Evolutionary conservation across 2,888 invertebrate genomes (phyloP).

Genomic region (Sturmia bella): DNA sequence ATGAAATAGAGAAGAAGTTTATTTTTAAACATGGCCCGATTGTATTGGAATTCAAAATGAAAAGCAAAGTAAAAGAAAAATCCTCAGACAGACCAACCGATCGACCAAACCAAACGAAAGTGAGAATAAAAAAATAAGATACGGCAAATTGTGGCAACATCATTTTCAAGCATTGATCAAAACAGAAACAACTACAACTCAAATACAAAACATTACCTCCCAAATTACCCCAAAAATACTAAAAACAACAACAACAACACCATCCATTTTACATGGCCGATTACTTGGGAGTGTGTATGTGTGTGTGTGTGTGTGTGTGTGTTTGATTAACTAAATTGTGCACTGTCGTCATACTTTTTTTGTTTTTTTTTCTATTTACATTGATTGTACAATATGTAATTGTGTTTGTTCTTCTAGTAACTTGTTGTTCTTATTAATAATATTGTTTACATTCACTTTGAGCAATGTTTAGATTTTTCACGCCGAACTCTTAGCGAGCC

Average conservation of each 20-base stretch:
- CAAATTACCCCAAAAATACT: constrained; percentile 37
- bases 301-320: constrained; percentile 1
- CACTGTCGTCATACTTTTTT: constrained; percentile 38
- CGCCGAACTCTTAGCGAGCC: constrained; percentile 56
- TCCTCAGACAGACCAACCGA: constrained; percentile 35
- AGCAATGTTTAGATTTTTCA: constrained; percentile 61
- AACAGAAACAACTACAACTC: constrained; percentile 21
- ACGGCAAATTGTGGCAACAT: constrained; percentile 46
- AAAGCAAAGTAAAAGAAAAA: not conserved
- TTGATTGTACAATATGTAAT: too few relatives aligned
- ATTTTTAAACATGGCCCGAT: constrained; percentile 63
- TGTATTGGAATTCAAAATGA: constrained; percentile 33
- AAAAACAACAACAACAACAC: constrained; percentile 28
- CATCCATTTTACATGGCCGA: constrained; percentile 30
- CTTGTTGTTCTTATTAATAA: constrained; percentile 19
- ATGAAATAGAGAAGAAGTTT: constrained; percentile 57
- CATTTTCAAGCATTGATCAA: constrained; percentile 16
- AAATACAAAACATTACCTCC: constrained; percentile 35
- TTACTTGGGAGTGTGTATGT: not conserved
- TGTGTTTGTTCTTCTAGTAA: constrained; percentile 16
- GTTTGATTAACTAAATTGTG: constrained; percentile 31
- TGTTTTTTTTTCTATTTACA: not conserved
- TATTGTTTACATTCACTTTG: constrained; percentile 48
- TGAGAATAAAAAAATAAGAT: not conserved
- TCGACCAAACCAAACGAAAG: constrained; percentile 30